Evolutionary conservation across 2,888 invertebrate species (phyloP).

Genomic region (Escarpia spicata): DNA sequence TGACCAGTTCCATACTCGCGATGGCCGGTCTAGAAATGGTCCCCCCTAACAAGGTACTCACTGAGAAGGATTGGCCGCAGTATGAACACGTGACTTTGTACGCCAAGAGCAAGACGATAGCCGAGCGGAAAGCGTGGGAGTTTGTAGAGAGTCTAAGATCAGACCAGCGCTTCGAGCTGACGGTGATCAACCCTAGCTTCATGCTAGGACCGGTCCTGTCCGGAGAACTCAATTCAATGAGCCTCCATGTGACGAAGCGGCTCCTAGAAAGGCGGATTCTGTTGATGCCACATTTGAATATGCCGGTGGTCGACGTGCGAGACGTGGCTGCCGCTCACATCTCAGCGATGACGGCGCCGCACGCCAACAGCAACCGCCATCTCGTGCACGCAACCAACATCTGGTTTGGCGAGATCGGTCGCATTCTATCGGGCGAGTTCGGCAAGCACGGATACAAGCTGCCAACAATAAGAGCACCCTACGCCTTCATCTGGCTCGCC

Average conservation of each 20-base stretch:
- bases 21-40: background rate
- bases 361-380: constrained; percentile 59
- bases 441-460: constrained; percentile 61
- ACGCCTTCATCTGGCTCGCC: constrained; percentile 17
- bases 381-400: constrained; percentile 63
- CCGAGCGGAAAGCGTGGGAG: constrained; percentile 71
- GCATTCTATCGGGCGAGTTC: constrained; percentile 67
- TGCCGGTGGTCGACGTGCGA: constrained; percentile 68
- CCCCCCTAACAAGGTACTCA: constrained; percentile 36
- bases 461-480: background rate
- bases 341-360: constrained; percentile 35
- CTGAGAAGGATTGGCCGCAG: constrained; percentile 38
- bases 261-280: constrained; percentile 62
- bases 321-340: constrained; percentile 65
- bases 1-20: constrained; percentile 13
- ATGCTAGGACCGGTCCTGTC: constrained; percentile 67
- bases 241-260: constrained; percentile 58
- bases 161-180: constrained; percentile 66
- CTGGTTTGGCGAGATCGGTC: constrained; percentile 68
- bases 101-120: constrained; percentile 67
- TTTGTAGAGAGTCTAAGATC: constrained; percentile 67
- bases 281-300: constrained; percentile 64
- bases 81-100: constrained; percentile 51
- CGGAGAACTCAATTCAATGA: constrained; percentile 25
- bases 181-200: constrained; percentile 68